These are phyloP conservation scores for Pygmarrhopalites habei DNA, from an alignment of 1,140 invertebrate species.

Conservation along the genomic window DNA sequence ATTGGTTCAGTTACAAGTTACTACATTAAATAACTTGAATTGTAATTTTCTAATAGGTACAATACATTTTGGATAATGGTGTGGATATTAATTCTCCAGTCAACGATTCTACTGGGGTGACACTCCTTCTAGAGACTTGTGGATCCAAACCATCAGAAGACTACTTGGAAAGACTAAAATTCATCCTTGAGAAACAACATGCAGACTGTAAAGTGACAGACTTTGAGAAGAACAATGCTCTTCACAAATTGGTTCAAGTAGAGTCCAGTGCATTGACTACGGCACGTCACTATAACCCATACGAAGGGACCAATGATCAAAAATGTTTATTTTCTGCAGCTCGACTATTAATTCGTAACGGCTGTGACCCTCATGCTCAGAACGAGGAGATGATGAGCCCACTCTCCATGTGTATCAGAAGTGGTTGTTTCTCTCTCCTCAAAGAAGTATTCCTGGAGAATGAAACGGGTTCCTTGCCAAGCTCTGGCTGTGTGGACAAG, in stretches of 20 bases:
- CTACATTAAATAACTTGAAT: too few relatives aligned
- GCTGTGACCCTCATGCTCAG: constrained; percentile 3
- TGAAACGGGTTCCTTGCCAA: background rate
- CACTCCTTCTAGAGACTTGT: constrained; percentile 23
- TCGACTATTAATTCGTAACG: constrained; percentile 8
- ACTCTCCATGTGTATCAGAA: constrained; percentile 2
- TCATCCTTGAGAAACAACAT: constrained; percentile 45
- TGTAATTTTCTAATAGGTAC: too few relatives aligned
- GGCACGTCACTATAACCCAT: too few relatives aligned
- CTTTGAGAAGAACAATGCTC: constrained; percentile 45
- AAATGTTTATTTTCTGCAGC: constrained; percentile 5
- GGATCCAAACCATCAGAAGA: background rate
- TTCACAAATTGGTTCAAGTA: too few relatives aligned
- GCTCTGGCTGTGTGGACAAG: background rate
- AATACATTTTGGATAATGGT: constrained; percentile 46
- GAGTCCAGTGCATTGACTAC: background rate
- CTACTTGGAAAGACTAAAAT: constrained; percentile 43
- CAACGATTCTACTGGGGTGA: constrained; percentile 31
- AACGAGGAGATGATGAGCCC: constrained; percentile 17
- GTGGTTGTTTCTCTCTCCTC: constrained; percentile 11
- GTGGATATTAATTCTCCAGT: constrained; percentile 50
- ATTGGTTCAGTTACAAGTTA: too few relatives aligned
- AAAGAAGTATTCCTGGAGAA: background rate
- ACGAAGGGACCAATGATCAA: background rate
- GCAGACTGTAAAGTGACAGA: constrained; percentile 45